Evolutionary conservation across 2,888 invertebrate genomes (phyloP).

Genomic region (Tinea pellionella): DNA sequence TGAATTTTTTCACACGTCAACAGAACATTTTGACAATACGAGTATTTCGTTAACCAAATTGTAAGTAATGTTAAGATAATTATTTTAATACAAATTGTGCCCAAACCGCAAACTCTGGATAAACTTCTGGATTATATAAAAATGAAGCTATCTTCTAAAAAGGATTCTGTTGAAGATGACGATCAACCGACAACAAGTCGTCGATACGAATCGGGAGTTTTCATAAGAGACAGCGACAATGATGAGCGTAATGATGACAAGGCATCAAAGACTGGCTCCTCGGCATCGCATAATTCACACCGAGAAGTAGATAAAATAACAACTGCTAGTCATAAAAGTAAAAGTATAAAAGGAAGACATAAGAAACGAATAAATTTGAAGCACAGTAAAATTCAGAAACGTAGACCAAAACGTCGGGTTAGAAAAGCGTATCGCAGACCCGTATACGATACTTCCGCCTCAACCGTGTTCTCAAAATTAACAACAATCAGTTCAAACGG

Average conservation of each 20-base stretch:
- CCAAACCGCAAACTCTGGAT: constrained; percentile 15
- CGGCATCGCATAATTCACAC: constrained; percentile 17
- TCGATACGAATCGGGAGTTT: constrained; percentile 24
- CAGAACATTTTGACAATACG: too few species aligned
- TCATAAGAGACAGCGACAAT: constrained; percentile 20
- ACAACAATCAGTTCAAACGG: constrained; percentile 24
- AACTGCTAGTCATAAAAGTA: neutral
- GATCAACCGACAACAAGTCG: constrained; percentile 30
- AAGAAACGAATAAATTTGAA: neutral
- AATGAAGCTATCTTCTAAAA: constrained; percentile 37
- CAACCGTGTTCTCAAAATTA: constrained; percentile 30
- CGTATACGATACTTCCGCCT: constrained; percentile 24
- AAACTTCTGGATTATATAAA: constrained; percentile 37
- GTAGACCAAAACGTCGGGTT: constrained; percentile 22
- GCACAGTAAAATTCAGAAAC: neutral
- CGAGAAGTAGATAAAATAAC: neutral
- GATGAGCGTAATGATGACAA: constrained; percentile 21
- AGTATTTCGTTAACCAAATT: neutral
- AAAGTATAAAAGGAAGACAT: neutral
- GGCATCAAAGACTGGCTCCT: constrained; percentile 24
- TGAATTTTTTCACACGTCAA: too few species aligned
- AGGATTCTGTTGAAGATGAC: constrained; percentile 26
- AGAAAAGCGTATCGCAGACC: constrained; percentile 16
- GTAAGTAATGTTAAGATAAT: neutral
- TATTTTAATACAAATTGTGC: neutral